Percentiles rank a stretch among this genome's conserved stretches.
Conservation (phyloP, 2,888 invertebrate species). For the Sarcophaga subvicina region DNA sequence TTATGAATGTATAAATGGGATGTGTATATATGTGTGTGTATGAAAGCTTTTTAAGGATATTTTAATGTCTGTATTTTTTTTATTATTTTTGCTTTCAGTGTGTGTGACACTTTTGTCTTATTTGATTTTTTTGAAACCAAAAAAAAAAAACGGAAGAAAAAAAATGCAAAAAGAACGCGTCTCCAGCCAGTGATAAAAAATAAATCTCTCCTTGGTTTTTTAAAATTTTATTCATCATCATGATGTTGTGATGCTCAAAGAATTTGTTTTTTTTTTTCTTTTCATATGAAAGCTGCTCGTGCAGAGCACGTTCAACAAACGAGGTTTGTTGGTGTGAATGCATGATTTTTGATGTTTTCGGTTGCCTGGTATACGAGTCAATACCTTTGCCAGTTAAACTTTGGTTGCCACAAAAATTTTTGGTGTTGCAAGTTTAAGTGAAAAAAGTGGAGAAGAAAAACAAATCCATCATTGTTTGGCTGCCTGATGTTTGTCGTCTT, state of each 20-base stretch:
- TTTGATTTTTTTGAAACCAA: background rate
- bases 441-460: background rate
- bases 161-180: background rate
- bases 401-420: background rate
- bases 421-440: background rate
- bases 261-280: too few species aligned
- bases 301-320: background rate
- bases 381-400: slow-evolving; percentile 31
- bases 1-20: background rate
- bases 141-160: background rate
- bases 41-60: background rate
- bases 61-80: background rate
- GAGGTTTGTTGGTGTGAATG: background rate
- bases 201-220: background rate
- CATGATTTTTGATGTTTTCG: background rate
- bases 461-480: slow-evolving; percentile 1
- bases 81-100: background rate
- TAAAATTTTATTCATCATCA: slow-evolving; percentile 40
- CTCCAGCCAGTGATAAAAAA: slow-evolving; percentile 20
- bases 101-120: background rate
- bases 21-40: slow-evolving; percentile 7
- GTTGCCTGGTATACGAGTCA: slow-evolving; percentile 45
- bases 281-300: too few species aligned
- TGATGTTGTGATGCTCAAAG: background rate
- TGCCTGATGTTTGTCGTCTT: slow-evolving; percentile 25